These are phyloP conservation scores for human DNA, from an alignment of 2,113 vertebrate genomes.

Conservation along the genomic window GRCh38 chr9:16982501-16983000, in stretches of 20 bases:
- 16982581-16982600: conserved; percentile 52
- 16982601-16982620: conserved; percentile 46
- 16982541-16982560: conserved; percentile 49
- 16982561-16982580: conserved; percentile 8
- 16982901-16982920: conserved; percentile 74
- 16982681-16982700: conserved; percentile 72
- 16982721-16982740: conserved; percentile 55
- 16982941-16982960: conserved; percentile 73
- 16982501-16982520: conserved; percentile 44
- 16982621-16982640: conserved; percentile 62
- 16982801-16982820: conserved; percentile 66
- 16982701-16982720: conserved; percentile 68
- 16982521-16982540: conserved; percentile 64
- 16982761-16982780: conserved; percentile 70
- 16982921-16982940: conserved; percentile 68
- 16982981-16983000: conserved; percentile 70
- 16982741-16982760: conserved; percentile 52
- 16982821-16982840: conserved; percentile 42
- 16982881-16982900: conserved; percentile 81
- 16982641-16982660: conserved; percentile 70
- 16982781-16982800: conserved; percentile 33
- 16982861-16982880: conserved; percentile 69
- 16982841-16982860: conserved; percentile 39
- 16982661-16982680: conserved; percentile 76
- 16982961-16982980: conserved; percentile 49